phyloP scores from a whole-genome alignment of 2,113 vertebrate genomes.

The Pao palembangensis region DNA sequence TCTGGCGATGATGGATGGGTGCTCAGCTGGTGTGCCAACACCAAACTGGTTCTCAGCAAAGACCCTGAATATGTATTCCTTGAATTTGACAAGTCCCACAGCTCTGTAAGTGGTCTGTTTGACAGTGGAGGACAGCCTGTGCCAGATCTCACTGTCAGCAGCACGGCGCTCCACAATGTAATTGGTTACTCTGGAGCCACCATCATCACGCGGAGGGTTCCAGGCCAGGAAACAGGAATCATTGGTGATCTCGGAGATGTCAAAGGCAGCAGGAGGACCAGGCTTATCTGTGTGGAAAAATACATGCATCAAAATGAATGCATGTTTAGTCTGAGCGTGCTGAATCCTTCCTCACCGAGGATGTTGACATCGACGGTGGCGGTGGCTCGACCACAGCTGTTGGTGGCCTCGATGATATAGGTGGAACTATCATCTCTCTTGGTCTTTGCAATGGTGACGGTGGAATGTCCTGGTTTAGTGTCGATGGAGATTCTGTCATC shows the following conservation, averaged over 20 bases:
- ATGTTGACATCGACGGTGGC: slow-evolving; percentile 97
- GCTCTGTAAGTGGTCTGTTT: slow-evolving; percentile 94
- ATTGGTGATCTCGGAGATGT: slow-evolving; percentile 94
- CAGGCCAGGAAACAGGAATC: slow-evolving; percentile 91
- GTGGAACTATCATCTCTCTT: slow-evolving; percentile 89
- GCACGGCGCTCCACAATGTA: slow-evolving; percentile 89
- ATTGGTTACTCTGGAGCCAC: slow-evolving; percentile 93
- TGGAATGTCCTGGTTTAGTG: slow-evolving; percentile 84
- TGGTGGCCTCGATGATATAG: slow-evolving; percentile 96
- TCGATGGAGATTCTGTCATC: slow-evolving; percentile 89
- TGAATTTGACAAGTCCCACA: slow-evolving; percentile 83
- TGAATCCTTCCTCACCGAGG: slow-evolving; percentile 75
- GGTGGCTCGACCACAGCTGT: slow-evolving; percentile 90
- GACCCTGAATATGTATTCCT: slow-evolving; percentile 94
- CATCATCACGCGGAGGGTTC: slow-evolving; percentile 97
- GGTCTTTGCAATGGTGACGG: slow-evolving; percentile 84
- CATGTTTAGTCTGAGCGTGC: no score
- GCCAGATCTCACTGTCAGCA: slow-evolving; percentile 91
- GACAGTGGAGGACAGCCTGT: slow-evolving; percentile 92
- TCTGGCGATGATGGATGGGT: slow-evolving; percentile 84
- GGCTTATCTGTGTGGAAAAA: slow-evolving; percentile 84
- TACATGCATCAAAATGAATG: background rate
- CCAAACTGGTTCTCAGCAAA: slow-evolving; percentile 98
- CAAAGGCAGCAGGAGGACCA: slow-evolving; percentile 93
- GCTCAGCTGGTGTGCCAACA: slow-evolving; percentile 83